Base-by-base conservation (phyloP, 2,113 vertebrate species). In the Dromaius novaehollandiae region DNA sequence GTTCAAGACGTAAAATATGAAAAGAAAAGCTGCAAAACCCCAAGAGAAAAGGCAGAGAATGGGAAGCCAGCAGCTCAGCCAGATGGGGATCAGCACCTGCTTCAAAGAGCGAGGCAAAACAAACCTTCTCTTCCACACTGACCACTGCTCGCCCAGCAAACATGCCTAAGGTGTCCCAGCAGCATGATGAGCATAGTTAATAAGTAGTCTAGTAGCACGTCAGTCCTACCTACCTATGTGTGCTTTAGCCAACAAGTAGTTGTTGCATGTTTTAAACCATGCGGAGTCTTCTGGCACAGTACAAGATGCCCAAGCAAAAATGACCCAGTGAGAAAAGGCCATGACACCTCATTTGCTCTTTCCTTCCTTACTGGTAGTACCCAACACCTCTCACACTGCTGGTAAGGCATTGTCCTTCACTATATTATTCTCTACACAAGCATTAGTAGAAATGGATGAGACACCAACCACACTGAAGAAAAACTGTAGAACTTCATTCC, bases 81-180 rank as follows among this genome's bases (percentile, higher is more conserved):
- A 1, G 22, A 32, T 0, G 0, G 58, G 8, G 17, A 51, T 77
- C 38, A 30, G 0, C 0, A 26, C 53, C 16, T 13, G 36, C 51
- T 85, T 38, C 53, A 44, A 80, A 91, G 70, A 73, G 48, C 56
- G 13, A 30, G 2, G 4, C 61, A 93, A 88, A 68, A 46, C 2
- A 68, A 76, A 80, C 86, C 14, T 40, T 53, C 9, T 2, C 30
- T 4, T 69, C 36, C 9, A 36, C 56, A 5, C 22, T 38, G 86
- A 48, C 22, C 86, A 20, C 81, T 89, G 38, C n/a, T 64, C 48
- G 13, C 58, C 21, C 28, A 9, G 30, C 18, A 30, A 42, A 68
- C 19, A 48, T n/a, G 20, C 10, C 3, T 16, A 8, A 46, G 44
- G 44, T 40, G 6, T 34, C 30, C 46, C 22, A 14, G 30, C 61